Percentiles rank a stretch among this genome's conserved stretches.
Evolutionary conservation across 2,113 vertebrate genomes (phyloP).

Genomic region (Calidris pygmaea): DNA sequence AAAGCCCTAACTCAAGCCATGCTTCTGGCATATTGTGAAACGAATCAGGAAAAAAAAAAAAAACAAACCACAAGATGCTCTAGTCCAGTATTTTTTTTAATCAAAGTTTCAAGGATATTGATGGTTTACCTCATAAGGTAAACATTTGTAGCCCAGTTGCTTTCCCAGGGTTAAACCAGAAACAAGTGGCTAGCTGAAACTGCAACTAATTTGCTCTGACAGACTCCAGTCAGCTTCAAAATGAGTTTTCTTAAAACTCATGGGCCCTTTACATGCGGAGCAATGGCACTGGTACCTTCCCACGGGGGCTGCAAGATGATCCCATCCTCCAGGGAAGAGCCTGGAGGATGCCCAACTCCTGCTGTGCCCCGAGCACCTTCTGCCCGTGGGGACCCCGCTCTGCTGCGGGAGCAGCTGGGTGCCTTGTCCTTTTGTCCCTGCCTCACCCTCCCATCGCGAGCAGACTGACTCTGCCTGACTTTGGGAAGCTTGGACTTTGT

Average conservation of each 20-base stretch:
- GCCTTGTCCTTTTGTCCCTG: no score
- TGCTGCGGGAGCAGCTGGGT: rapidly evolving
- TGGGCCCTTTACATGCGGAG: background rate
- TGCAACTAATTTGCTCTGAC: constrained; percentile 9
- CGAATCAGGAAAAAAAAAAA: background rate
- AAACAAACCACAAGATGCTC: constrained; percentile 31
- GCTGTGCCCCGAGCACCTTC: background rate
- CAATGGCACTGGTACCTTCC: background rate
- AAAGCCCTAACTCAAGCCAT: constrained; percentile 69
- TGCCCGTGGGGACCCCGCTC: background rate
- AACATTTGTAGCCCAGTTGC: constrained; percentile 29
- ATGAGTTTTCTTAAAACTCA: background rate
- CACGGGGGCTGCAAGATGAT: background rate
- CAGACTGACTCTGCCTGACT: background rate
- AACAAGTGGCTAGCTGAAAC: constrained; percentile 31
- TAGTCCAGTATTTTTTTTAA: constrained; percentile 22
- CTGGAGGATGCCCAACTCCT: rapidly evolving
- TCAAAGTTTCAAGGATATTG: constrained; percentile 45
- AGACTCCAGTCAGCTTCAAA: background rate
- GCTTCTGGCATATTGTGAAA: constrained; percentile 62
- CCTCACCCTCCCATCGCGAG: background rate
- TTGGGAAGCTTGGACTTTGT: rapidly evolving
- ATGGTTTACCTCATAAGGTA: constrained; percentile 60
- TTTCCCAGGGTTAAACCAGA: constrained; percentile 37
- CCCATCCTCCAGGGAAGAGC: rapidly evolving